Evolutionary conservation across 2,113 vertebrate genomes (phyloP), one percentile per base, ranked within the genome.

Genomic region (Sinocyclocheilus anophthalmus): DNA sequence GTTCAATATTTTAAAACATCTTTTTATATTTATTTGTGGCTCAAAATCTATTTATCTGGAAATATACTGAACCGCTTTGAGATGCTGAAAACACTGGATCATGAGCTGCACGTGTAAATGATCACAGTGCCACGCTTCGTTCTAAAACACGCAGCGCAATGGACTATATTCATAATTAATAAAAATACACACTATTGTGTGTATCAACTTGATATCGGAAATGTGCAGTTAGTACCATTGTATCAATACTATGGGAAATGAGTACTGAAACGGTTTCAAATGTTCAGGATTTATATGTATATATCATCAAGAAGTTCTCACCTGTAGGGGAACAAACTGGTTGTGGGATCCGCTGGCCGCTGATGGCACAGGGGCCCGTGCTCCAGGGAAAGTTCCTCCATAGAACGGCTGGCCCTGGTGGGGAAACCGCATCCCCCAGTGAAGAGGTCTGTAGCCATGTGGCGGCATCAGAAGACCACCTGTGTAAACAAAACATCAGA

Each of bases 261-360:
- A 42, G 18, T 42, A 42, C 2, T 22, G 69, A 42, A 4, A 73
- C 3, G 2, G 4, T 37, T 24, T 48, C 39, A 48, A 48, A 37
- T 69, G 18, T 67, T 67, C 5, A 67, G 6, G 33, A 67, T 67
- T 2, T 1, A 33, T 16, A 67, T 67, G 26, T 14, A 30, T 67
- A 0, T 0, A n/a, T 45, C 6, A 8, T 39, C 75, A 42, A 1
- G 55, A 24, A 4, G 6, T 39, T 33, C 92, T 94, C 90, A 97
- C 98, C 96, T 99, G 98, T 42, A 99, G 90, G 37, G 98, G 98
- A 91, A 99, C 96, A 91, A 99, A 99, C 92, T 99, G 98, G 93
- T 95, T 97, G 92, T 98, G 98, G 59, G 96, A 94, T 77, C 96
- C 96, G 42, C 95, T 92, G 65, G 96, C 94, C 57, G 95, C 3